Evolutionary conservation across 2,113 vertebrate species (phyloP).

Genomic region (Bubo scandiacus): DNA sequence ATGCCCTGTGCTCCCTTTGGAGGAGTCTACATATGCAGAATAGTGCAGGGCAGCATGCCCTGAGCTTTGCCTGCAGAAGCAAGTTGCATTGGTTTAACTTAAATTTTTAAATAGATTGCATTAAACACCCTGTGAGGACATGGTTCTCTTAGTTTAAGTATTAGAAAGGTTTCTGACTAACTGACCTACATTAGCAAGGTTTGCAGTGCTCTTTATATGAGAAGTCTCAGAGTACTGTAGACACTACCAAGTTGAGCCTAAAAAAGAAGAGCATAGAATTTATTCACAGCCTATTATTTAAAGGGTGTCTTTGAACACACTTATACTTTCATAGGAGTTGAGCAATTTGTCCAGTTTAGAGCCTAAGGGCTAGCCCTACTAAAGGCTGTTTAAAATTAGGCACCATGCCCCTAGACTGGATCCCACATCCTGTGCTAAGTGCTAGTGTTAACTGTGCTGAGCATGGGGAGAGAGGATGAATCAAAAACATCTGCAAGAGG

Average conservation of each 20-base stretch:
- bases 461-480: not conserved
- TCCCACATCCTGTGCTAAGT: not conserved
- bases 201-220: not conserved
- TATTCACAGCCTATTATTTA: not conserved
- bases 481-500: not conserved
- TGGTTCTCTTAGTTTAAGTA: not conserved
- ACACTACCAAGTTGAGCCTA: not conserved
- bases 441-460: not conserved
- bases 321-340: not conserved
- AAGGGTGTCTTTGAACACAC: not conserved
- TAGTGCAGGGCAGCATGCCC: slow-evolving; percentile 16
- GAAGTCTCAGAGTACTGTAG: not conserved
- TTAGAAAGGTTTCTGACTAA: not conserved
- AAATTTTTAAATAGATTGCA: not conserved
- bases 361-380: not conserved
- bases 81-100: not conserved
- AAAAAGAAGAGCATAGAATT: not conserved
- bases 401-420: not conserved
- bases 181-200: not conserved
- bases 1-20: not conserved
- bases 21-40: not conserved
- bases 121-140: not conserved
- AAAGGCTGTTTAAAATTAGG: not conserved
- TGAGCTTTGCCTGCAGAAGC: not conserved
- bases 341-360: not conserved